Base-by-base conservation (phyloP, 2,888 invertebrate species). In the Choristoneura rosaceana region DNA sequence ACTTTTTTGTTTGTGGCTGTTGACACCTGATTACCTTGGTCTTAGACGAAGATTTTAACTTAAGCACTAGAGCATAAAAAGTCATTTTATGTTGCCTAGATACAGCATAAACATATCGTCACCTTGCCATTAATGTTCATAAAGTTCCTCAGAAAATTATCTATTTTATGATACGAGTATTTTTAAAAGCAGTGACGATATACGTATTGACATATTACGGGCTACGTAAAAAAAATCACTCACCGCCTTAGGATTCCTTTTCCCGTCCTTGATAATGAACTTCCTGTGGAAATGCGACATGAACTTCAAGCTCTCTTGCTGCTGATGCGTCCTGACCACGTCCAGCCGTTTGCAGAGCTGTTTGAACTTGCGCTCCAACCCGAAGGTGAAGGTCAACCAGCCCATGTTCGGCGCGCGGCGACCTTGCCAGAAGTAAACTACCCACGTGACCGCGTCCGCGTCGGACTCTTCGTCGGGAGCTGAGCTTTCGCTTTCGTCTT, bases 341-440 rank as follows among this genome's bases (percentile, higher is more conserved):
- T 99, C 99, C 0, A 94, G 83, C 0, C 88, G 79, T 66, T 84
- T 81, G 80, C 93, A 93, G 10, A 91, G 86, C 80, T 91, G 89
- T 70, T 93, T 93, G 87, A 94, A 94, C 85, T 93, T 94, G 67
- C 92, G 78, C 84, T 94, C 93, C 14, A 94, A 95, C 82, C 98
- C 99, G 92, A 99, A 99, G 0, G 99, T 99, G 92, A 99, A 99
- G 0, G 99, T 99, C 0, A 99, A 95, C 99, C 99, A 99, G 73
- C 99, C 99, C 99, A 99, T 99, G 92, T 99, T 99, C 75, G 97
- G 97, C 3, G 99, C 99, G 84, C 98, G 97, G 67, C 98, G 95
- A 0, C 99, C 99, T 93, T 99, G 99, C 99, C 99, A 99, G 94
- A 99, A 99, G 92, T 99, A 99, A n/a, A 99, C 99, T 63, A 99